Evolutionary conservation across 2,888 invertebrate genomes (phyloP).

Genomic region (Cataglyphis altisquamis): DNA sequence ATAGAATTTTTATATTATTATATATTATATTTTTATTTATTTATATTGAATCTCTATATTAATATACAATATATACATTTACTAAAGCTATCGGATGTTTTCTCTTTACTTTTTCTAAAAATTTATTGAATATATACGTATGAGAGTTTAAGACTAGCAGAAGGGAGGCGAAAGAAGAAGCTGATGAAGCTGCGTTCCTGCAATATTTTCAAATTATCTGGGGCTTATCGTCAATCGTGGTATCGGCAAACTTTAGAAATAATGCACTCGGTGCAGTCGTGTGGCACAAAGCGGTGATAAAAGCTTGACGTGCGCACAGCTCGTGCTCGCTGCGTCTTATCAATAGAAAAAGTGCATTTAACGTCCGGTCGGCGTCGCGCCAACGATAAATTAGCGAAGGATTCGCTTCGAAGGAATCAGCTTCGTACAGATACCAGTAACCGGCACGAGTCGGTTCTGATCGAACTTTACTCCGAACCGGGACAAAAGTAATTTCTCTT

Average conservation of each 20-base stretch:
- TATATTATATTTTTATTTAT: not conserved
- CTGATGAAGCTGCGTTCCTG: not conserved
- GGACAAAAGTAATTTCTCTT: slow-evolving; percentile 38
- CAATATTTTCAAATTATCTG: slow-evolving; percentile 27
- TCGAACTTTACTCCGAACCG: slow-evolving; percentile 74
- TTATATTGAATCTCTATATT: not conserved
- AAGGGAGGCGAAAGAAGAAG: not conserved
- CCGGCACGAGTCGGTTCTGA: slow-evolving; percentile 64
- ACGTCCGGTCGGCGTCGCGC: slow-evolving; percentile 53
- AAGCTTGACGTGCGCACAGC: slow-evolving; percentile 72
- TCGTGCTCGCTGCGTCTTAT: slow-evolving; percentile 67
- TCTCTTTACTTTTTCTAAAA: not conserved
- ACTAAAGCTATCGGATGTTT: not conserved
- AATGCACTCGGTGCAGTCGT: slow-evolving; percentile 62
- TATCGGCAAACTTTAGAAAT: slow-evolving; percentile 30
- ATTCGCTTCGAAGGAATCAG: slow-evolving; percentile 50
- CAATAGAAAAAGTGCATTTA: slow-evolving; percentile 65
- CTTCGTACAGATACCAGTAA: slow-evolving; percentile 44
- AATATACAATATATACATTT: not conserved
- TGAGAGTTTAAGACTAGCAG: not conserved
- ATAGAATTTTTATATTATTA: not conserved
- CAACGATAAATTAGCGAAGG: slow-evolving; percentile 61
- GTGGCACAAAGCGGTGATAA: slow-evolving; percentile 72
- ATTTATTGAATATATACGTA: not conserved
- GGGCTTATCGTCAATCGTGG: slow-evolving; percentile 24